Evolutionary conservation across 2,113 vertebrate species (phyloP).

Genomic region (Apodemus sylvaticus): DNA sequence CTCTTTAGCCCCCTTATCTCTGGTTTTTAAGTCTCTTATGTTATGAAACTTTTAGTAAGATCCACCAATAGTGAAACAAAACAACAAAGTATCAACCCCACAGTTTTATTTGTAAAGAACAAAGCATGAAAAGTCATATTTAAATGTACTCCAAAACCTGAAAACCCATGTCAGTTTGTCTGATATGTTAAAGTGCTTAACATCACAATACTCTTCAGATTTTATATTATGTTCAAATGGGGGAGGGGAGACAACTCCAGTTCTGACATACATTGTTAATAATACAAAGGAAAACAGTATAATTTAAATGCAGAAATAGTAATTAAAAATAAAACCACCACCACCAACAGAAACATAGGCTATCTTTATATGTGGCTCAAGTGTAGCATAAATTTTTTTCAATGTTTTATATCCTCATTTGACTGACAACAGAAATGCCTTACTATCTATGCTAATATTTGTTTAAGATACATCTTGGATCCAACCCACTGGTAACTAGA

Average conservation of each 20-base stretch:
- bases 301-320: constrained; percentile 81
- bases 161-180: constrained; percentile 84
- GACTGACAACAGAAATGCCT: constrained; percentile 77
- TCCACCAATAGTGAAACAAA: constrained; percentile 66
- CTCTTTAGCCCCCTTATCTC: not conserved
- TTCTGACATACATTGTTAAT: constrained; percentile 81
- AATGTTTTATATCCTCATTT: constrained; percentile 64
- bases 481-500: not conserved
- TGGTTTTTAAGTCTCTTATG: constrained; percentile 1
- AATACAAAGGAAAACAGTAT: constrained; percentile 81
- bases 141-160: constrained; percentile 88
- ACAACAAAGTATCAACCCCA: constrained; percentile 79
- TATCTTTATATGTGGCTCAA: constrained; percentile 83
- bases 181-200: constrained; percentile 89
- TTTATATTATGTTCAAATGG: constrained; percentile 77
- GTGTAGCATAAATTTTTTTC: constrained; percentile 71
- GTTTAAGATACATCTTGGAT: constrained; percentile 52
- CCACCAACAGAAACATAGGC: constrained; percentile 68
- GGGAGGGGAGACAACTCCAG: constrained; percentile 81
- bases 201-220: constrained; percentile 83
- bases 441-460: constrained; percentile 41
- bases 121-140: constrained; percentile 89
- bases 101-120: constrained; percentile 90
- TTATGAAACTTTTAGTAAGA: constrained; percentile 8
- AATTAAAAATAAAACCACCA: constrained; percentile 61